These are phyloP conservation scores for Hiodon alosoides DNA, from an alignment of 2,113 vertebrate species.

Conservation along the genomic window DNA sequence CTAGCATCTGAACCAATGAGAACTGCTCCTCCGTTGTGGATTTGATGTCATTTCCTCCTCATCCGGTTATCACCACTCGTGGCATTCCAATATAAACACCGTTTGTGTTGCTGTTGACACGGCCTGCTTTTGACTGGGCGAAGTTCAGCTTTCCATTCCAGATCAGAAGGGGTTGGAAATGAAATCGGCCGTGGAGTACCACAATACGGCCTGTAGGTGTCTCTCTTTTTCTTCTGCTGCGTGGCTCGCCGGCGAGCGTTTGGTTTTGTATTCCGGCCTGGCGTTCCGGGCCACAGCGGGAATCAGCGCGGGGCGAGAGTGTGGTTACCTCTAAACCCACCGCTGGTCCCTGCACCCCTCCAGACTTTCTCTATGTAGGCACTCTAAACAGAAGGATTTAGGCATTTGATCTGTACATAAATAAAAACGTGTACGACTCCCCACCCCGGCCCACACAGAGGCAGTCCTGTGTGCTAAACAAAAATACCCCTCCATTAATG, in stretches of 20 bases:
- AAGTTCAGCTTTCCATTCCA: not conserved
- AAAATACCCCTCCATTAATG: conserved; percentile 41
- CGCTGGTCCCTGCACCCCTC: not conserved
- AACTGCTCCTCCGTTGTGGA: not conserved
- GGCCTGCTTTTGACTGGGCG: not conserved
- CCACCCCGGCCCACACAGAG: conserved; percentile 19
- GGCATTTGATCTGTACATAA: conserved; percentile 22
- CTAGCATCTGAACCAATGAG: not conserved
- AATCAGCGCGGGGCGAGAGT: conserved; percentile 19
- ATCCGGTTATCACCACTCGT: not conserved
- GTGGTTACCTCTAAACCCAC: not conserved
- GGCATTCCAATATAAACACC: not conserved
- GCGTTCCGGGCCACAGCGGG: conserved; percentile 20
- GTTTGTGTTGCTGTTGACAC: conserved; percentile 2
- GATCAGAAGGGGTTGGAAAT: not conserved
- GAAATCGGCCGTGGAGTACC: conserved; percentile 49
- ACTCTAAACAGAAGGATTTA: conserved; percentile 15
- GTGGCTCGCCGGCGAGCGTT: conserved; percentile 5
- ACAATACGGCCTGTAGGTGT: conserved; percentile 56
- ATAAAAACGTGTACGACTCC: conserved; percentile 26
- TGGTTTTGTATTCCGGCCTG: conserved; percentile 17
- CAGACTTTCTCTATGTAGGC: no score
- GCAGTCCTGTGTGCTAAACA: conserved; percentile 35
- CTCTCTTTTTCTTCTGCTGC: conserved; percentile 69
- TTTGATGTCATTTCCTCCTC: not conserved